phyloP scores from a whole-genome alignment of 2,888 invertebrate species.

The Synergus gifuensis region DNA sequence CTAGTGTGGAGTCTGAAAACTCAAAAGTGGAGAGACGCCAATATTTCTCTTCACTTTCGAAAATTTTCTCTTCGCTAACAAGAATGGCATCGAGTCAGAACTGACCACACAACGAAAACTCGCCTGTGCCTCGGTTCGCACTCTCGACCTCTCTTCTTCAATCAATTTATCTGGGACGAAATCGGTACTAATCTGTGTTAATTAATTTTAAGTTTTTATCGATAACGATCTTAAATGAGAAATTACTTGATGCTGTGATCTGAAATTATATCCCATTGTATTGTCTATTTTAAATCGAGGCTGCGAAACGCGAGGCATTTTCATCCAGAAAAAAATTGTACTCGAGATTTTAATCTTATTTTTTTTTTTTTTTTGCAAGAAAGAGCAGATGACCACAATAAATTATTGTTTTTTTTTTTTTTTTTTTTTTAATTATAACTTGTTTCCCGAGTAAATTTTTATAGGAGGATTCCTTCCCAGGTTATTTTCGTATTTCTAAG shows the following conservation, averaged over 20 bases:
- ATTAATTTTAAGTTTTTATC: slow-evolving; percentile 34
- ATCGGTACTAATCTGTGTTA: slow-evolving; percentile 19
- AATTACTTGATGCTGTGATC: slow-evolving; percentile 35
- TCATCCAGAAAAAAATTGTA: neutral
- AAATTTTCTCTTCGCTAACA: slow-evolving; percentile 4
- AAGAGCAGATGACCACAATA: slow-evolving; percentile 5
- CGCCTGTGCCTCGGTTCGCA: slow-evolving; percentile 65
- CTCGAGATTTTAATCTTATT: neutral
- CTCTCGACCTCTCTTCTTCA: slow-evolving; percentile 60
- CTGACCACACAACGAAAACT: slow-evolving; percentile 60
- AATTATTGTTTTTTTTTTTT: neutral
- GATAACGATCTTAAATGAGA: slow-evolving; percentile 27
- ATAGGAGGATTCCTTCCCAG: neutral
- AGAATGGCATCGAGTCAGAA: slow-evolving; percentile 50
- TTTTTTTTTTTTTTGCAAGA: neutral
- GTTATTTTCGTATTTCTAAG: slow-evolving; percentile 8
- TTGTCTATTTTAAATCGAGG: slow-evolving; percentile 26
- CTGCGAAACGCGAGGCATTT: slow-evolving; percentile 31
- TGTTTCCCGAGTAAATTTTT: slow-evolving; percentile 6
- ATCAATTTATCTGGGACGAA: neutral
- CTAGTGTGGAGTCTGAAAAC: slow-evolving; percentile 12
- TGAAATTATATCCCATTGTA: slow-evolving; percentile 30
- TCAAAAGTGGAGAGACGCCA: neutral
- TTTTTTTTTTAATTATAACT: neutral
- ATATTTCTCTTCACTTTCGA: slow-evolving; percentile 3